Conservation (phyloP, 2,113 vertebrate species). For the Cairina moschata region DNA sequence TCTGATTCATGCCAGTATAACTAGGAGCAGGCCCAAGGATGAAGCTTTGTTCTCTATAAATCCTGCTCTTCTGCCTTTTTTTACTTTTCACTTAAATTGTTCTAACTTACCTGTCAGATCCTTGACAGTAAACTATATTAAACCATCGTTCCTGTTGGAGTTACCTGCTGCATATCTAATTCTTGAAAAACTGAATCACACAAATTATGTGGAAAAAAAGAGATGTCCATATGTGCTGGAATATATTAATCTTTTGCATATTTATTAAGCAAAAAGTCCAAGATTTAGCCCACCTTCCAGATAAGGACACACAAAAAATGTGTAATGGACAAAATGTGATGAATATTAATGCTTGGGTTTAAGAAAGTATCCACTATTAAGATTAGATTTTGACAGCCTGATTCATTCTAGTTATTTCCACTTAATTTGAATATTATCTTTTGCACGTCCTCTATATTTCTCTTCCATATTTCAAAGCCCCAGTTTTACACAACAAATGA, state of each 20-base stretch:
- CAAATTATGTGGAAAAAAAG: background rate
- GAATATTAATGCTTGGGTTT: background rate
- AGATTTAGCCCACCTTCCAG: background rate
- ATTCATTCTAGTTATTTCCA: background rate
- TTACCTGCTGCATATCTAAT: background rate
- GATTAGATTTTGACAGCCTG: background rate
- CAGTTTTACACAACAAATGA: background rate
- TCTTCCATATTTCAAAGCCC: background rate
- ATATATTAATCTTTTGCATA: background rate
- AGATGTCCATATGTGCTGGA: background rate
- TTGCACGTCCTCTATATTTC: background rate
- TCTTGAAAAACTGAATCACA: background rate
- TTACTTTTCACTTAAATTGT: background rate
- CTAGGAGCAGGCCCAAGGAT: background rate
- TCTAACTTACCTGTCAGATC: background rate
- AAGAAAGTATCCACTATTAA: background rate
- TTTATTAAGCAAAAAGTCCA: background rate
- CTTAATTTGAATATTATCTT: conserved; percentile 22
- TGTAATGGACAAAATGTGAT: background rate
- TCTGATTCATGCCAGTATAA: background rate
- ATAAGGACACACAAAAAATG: background rate
- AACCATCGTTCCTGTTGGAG: background rate
- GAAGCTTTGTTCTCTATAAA: background rate
- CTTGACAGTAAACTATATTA: background rate
- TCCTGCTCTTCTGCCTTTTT: background rate